phyloP scores from a whole-genome alignment of 2,888 invertebrate genomes.

The Torymus aiolomorphi region DNA sequence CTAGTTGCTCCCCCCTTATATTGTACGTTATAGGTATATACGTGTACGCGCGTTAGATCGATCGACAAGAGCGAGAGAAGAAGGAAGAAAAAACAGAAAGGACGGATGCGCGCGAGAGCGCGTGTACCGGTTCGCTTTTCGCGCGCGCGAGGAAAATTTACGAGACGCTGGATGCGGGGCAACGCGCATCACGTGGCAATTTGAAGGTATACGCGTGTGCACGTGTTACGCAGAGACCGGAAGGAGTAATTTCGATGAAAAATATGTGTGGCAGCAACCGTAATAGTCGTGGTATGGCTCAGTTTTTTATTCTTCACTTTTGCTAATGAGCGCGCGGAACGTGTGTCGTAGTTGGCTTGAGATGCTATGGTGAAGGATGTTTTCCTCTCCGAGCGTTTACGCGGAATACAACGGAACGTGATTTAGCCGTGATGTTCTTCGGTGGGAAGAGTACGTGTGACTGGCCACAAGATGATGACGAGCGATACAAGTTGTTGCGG shows the following conservation, averaged over 20 bases:
- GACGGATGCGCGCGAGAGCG: constrained; percentile 23
- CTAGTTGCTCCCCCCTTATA: not conserved
- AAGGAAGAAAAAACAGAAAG: not conserved
- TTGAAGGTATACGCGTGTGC: constrained; percentile 8
- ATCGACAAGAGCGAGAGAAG: not conserved
- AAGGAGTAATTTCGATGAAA: constrained; percentile 36
- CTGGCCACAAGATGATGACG: too few relatives aligned
- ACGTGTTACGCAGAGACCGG: constrained; percentile 18
- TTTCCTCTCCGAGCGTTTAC: too few relatives aligned
- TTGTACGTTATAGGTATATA: not conserved
- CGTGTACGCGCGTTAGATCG: constrained; percentile 7
- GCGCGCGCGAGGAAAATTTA: constrained; percentile 22
- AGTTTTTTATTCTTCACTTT: constrained; percentile 3
- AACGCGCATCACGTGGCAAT: constrained; percentile 30
- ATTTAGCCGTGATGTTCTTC: too few relatives aligned
- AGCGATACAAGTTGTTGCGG: too few relatives aligned
- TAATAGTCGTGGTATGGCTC: constrained; percentile 22
- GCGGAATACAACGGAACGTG: too few relatives aligned
- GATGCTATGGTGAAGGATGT: too few relatives aligned
- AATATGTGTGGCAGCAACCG: not conserved
- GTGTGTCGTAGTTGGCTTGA: not conserved
- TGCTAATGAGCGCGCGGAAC: not conserved
- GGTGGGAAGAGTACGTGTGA: too few relatives aligned
- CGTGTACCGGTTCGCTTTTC: constrained; percentile 1
- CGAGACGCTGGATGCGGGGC: constrained; percentile 22